Evolutionary conservation across 2,888 invertebrate genomes (phyloP), one percentile per base, ranked within the genome.

Genomic region (Chymomyza fuscimana): DNA sequence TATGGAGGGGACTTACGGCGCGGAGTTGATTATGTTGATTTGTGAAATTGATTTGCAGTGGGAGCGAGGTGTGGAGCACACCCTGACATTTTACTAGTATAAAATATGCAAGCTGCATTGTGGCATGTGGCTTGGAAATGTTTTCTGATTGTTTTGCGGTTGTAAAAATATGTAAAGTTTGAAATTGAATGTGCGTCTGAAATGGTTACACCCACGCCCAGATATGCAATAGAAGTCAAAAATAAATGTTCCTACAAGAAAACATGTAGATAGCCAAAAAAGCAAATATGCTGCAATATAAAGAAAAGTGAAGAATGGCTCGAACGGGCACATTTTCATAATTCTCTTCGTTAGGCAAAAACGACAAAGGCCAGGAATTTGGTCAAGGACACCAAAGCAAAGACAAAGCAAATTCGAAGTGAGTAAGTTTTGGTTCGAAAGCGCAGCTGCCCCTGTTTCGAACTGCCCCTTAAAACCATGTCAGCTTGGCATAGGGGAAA

Each of bases 11-110:
- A 77, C 81, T 87, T 78, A 87, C 81, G 73, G 81, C 79, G 79
- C 76, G 79, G 76, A 88, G 86, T 87, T 86, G 81, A 81, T 89
- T 86, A 87, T 81, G 87, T 88, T 87, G 86, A 88, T 87, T 87
- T 89, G 88, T 79, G 81, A 74, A 87, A 89, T 87, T 85, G 80
- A 81, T 87, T 82, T 68, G 75, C 73, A 66, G 50, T 19, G 36
- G 61, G 7, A 56, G 66, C 12, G 75, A 2, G 64, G 52, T 50
- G 59, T 63, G 60, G 65, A 58, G 72, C 70, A 74, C 80, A 75
- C 69, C 69, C 69, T 71, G 58, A 25, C 29, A 19, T 54, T 54
- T 54, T 54, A 46, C 40, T 46, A 12, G 12, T 64, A 78, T 86
- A 82, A 80, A 82, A 82, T 85, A 74, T 80, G 25, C 15, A 58